Evolutionary conservation across 1,140 invertebrate genomes (phyloP), one percentile per base, ranked within the genome.

Genomic region (Thaumetopoea pityocampa): DNA sequence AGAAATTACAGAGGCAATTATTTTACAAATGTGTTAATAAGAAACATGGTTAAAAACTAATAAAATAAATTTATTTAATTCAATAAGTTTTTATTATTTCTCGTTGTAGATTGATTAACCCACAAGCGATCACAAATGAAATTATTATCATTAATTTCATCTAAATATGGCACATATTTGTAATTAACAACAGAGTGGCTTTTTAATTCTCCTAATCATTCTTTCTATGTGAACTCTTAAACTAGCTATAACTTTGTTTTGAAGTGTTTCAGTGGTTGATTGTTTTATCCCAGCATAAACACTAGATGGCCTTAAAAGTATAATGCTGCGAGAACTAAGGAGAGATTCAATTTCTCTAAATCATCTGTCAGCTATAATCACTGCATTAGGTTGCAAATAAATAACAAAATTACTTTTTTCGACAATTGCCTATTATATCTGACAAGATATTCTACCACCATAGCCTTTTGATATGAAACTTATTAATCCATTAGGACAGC

Each of bases 391-490:
- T 6, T 32, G n/a, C 8, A 32, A 8, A 3, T 23, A 23, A 32
- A 19, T 29, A 12, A 29, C 17, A 8, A 32, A 32, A 19, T 20
- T 15, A 19, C 29, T 32, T 32, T 32, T 16, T 10, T 19, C 29
- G 15, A 32, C 29, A 19, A 20, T 32, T n/a, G 29, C 29, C 20
- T 32, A 19, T 14, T 35, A n/a, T n/a, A n/a, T n/a, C n/a, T n/a
- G n/a, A n/a, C n/a, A 20, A 7, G 30, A 28, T 5, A 34, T 43
- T 37, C 44, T 32, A 8, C 44, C 37, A 2, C 27, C 34, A 33
- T 32, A 48, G 2, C 45, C 35, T 22, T 34, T 27, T 34, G 34
- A 47, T 10, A 47, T 38, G 38, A 47, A 47, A 16, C 16, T 40
- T 38, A 47, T 26, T 26, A 33, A 33, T 1, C 36, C 34, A 36